phyloP scores from a whole-genome alignment of 2,888 invertebrate species.

The Papilio protenor region DNA sequence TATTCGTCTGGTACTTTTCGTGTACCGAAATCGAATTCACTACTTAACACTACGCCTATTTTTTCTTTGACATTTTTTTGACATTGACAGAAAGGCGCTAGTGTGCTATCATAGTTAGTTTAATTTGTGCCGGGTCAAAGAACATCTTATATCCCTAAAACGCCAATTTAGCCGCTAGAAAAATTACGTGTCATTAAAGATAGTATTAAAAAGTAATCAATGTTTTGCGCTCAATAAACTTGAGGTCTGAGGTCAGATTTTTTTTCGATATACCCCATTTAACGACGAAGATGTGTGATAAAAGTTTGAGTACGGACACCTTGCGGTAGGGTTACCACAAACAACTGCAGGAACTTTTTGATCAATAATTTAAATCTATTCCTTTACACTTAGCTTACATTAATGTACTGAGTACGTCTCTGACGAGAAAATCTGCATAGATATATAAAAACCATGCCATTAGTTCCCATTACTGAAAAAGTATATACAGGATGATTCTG shows the following conservation, averaged over 20 bases:
- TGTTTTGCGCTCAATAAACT: constrained; percentile 22
- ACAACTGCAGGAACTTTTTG: not conserved
- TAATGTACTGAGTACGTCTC: too few species aligned
- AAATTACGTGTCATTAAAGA: not conserved
- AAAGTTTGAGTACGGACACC: constrained; percentile 39
- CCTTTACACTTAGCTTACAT: too few species aligned
- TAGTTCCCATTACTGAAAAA: not conserved
- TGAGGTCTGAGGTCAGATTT: constrained; percentile 46
- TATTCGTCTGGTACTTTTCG: too few species aligned
- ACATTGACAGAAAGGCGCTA: not conserved
- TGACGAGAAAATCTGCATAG: too few species aligned
- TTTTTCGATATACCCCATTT: constrained; percentile 48
- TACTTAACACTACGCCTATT: too few species aligned
- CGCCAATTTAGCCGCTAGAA: not conserved
- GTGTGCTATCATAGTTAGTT: not conserved
- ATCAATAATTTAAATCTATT: too few species aligned
- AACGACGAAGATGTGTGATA: constrained; percentile 34
- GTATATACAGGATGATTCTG: too few species aligned
- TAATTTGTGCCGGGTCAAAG: too few species aligned
- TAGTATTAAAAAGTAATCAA: constrained; percentile 4
- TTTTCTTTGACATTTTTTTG: too few species aligned
- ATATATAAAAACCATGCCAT: too few species aligned
- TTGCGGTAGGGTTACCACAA: constrained; percentile 26
- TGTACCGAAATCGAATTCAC: too few species aligned
- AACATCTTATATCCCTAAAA: not conserved